Conservation (phyloP, 2,888 invertebrate genomes). For the Rhamphomyia laevipes region DNA sequence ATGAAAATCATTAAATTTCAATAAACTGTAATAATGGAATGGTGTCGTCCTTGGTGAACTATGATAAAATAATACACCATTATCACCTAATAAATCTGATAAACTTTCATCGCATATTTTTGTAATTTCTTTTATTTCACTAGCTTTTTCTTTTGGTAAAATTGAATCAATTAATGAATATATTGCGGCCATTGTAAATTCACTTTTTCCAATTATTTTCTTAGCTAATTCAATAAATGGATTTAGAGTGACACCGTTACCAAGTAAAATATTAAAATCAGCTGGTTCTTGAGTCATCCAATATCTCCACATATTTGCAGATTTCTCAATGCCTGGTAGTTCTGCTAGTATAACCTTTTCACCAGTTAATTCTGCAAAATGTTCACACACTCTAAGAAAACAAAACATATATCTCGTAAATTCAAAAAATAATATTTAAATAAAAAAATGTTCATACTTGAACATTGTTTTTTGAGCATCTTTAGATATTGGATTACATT, state of each 20-base stretch:
- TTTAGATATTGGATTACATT: constrained; percentile 55
- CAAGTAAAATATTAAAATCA: constrained; percentile 50
- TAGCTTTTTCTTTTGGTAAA: constrained; percentile 49
- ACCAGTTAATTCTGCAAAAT: constrained; percentile 35
- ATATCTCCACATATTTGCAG: constrained; percentile 59
- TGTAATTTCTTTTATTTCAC: constrained; percentile 52
- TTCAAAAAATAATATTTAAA: not conserved
- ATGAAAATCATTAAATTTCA: constrained; percentile 71
- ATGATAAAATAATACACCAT: constrained; percentile 76
- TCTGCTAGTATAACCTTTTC: constrained; percentile 24
- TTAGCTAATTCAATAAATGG: constrained; percentile 46
- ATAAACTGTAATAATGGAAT: constrained; percentile 65
- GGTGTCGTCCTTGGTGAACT: constrained; percentile 68
- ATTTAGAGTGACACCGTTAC: constrained; percentile 47
- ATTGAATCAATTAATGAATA: constrained; percentile 52
- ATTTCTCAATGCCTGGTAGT: constrained; percentile 35
- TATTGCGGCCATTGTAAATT: constrained; percentile 56
- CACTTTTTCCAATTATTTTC: constrained; percentile 48
- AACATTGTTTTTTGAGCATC: constrained; percentile 54
- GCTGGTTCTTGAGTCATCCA: constrained; percentile 60
- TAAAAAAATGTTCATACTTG: constrained; percentile 33
- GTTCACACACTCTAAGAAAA: constrained; percentile 30
- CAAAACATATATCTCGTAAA: not conserved
- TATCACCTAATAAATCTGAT: constrained; percentile 53
- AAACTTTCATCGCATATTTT: constrained; percentile 47